These are phyloP conservation scores for Sclerodermus sp. DNA, from an alignment of 2,888 invertebrate genomes.

Conservation along the genomic window DNA sequence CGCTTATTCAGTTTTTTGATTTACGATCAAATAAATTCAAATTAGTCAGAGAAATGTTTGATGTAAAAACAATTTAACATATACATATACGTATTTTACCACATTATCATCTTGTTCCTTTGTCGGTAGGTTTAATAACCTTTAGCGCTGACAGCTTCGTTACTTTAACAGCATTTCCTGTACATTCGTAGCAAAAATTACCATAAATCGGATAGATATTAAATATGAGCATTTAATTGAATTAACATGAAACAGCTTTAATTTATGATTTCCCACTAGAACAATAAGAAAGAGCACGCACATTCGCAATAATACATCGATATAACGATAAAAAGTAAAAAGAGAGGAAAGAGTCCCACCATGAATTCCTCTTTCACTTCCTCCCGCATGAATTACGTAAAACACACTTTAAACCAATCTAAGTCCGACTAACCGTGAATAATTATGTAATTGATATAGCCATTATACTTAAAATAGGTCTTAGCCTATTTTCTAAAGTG, in stretches of 20 bases:
- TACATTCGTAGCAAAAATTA: conserved; percentile 13
- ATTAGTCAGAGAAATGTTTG: no score
- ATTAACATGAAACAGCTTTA: no score
- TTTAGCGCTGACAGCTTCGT: conserved; percentile 22
- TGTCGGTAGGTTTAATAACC: conserved; percentile 17
- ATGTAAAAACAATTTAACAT: no score
- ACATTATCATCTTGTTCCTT: no score
- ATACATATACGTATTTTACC: no score
- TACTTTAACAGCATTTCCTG: conserved; percentile 21
- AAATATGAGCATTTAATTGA: no score
- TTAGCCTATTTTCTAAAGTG: conserved; percentile 26
- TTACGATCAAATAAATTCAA: no score
- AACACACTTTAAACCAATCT: conserved; percentile 35
- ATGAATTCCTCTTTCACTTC: conserved; percentile 26
- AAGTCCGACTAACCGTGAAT: conserved; percentile 43
- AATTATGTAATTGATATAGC: conserved; percentile 40
- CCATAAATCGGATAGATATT: not conserved
- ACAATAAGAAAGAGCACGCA: no score
- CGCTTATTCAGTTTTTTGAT: no score
- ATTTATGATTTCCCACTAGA: no score
- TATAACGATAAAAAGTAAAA: no score
- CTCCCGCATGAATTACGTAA: conserved; percentile 21
- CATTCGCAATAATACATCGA: no score
- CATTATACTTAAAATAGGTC: conserved; percentile 28
- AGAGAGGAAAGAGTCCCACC: not conserved